Conservation (phyloP, 2,797 vertebrate species). For the Ctenopoma multispine region DNA sequence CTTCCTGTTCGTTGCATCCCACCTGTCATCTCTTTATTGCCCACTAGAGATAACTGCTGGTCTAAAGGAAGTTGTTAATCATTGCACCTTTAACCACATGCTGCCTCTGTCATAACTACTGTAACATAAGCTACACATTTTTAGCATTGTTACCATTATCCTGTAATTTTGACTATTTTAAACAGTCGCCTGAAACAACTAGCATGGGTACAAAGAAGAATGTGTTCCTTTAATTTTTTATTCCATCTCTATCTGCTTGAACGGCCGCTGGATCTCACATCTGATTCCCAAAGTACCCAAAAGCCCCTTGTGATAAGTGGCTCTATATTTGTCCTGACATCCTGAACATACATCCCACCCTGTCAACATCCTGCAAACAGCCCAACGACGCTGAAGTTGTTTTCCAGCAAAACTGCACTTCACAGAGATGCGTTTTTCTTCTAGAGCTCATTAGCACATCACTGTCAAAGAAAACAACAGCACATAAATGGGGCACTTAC, state of each 20-base stretch:
- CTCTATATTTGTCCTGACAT: slow-evolving; percentile 68
- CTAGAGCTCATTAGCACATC: slow-evolving; percentile 61
- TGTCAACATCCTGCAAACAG: slow-evolving; percentile 59
- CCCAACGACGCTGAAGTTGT: slow-evolving; percentile 40
- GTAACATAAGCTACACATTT: neutral
- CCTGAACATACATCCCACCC: slow-evolving; percentile 60
- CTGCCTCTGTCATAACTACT: too few relatives aligned
- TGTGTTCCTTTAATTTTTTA: neutral
- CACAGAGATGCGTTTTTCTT: slow-evolving; percentile 39
- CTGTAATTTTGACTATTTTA: neutral
- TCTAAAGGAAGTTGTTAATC: too few relatives aligned
- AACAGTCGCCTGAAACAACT: slow-evolving; percentile 9
- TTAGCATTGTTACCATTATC: neutral
- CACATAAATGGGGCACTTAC: slow-evolving; percentile 66
- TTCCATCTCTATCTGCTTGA: slow-evolving; percentile 39
- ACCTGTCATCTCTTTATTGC: too few relatives aligned
- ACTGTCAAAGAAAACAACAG: slow-evolving; percentile 44
- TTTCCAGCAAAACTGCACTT: slow-evolving; percentile 63
- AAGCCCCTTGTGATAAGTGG: slow-evolving; percentile 46
- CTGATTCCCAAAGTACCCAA: slow-evolving; percentile 48
- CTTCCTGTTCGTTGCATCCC: too few relatives aligned
- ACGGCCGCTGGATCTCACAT: slow-evolving; percentile 30
- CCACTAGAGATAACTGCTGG: too few relatives aligned
- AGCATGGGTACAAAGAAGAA: neutral
- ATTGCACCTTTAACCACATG: too few relatives aligned